These are phyloP conservation scores for Caenorhabditis virilis DNA, from an alignment of 2,888 invertebrate species.

Conservation along the genomic window DNA sequence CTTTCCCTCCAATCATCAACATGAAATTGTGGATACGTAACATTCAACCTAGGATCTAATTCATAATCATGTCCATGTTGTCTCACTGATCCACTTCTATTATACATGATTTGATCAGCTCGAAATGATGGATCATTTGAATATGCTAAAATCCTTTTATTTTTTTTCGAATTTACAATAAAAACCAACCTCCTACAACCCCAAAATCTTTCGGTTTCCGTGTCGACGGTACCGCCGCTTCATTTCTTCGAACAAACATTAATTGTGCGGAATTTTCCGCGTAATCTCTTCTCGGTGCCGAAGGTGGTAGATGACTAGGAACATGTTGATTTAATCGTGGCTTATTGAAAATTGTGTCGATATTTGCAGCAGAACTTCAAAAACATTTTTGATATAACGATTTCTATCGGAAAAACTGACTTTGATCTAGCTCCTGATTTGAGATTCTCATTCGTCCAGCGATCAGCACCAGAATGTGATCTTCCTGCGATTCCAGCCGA, in stretches of 20 bases:
- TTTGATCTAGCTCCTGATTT: constrained; percentile 18
- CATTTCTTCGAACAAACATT: too few species aligned
- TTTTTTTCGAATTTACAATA: neutral
- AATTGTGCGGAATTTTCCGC: neutral
- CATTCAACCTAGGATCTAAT: constrained; percentile 33
- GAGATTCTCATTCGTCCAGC: constrained; percentile 11
- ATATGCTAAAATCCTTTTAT: constrained; percentile 10
- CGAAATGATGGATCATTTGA: constrained; percentile 4
- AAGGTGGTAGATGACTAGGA: neutral
- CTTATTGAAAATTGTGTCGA: constrained; percentile 23
- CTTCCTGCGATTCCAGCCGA: constrained; percentile 9
- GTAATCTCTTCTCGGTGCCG: constrained; percentile 4
- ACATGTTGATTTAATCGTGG: neutral
- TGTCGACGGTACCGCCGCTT: too few species aligned
- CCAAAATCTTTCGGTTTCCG: constrained; percentile 9
- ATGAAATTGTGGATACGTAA: constrained; percentile 30
- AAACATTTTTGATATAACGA: neutral
- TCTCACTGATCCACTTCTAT: constrained; percentile 8
- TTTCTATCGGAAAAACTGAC: neutral
- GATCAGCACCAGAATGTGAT: constrained; percentile 10
- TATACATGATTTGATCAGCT: constrained; percentile 1
- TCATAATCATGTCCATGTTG: constrained; percentile 36
- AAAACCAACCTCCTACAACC: constrained; percentile 15
- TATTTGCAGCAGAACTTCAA: constrained; percentile 30
- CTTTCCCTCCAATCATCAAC: constrained; percentile 33